Percentiles rank a stretch among this genome's conserved stretches.
Evolutionary conservation across 2,797 vertebrate species (phyloP).

Genomic region (Gadopsis marmoratus): DNA sequence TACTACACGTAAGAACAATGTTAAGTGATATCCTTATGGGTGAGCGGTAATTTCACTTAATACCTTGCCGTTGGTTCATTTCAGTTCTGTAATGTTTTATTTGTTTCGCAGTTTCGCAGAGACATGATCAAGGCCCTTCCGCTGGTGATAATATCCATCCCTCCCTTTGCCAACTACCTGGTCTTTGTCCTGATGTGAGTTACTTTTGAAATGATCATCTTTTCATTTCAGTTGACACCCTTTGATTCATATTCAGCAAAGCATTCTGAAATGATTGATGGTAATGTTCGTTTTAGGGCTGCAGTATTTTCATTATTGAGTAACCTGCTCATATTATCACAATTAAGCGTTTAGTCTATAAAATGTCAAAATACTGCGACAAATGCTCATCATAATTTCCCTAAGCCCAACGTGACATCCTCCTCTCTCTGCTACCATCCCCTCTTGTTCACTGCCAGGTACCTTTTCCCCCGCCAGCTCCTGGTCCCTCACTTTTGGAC

Average conservation of each 20-base stretch:
- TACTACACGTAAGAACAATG: too few species aligned
- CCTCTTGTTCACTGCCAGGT: slow-evolving; percentile 83
- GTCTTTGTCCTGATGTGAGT: slow-evolving; percentile 96
- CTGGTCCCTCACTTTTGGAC: slow-evolving; percentile 95
- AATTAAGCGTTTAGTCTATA: too few species aligned
- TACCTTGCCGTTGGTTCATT: neutral
- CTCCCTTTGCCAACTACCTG: slow-evolving; percentile 96
- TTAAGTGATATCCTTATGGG: neutral
- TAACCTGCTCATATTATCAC: too few species aligned
- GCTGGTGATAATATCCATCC: slow-evolving; percentile 89
- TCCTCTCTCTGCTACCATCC: slow-evolving; percentile 24
- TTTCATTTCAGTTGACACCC: neutral
- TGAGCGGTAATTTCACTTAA: neutral
- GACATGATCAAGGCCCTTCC: slow-evolving; percentile 91
- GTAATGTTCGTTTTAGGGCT: neutral
- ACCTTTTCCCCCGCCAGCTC: slow-evolving; percentile 93
- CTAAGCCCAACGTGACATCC: neutral
- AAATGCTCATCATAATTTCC: too few species aligned
- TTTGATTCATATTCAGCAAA: slow-evolving; percentile 11
- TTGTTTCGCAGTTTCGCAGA: slow-evolving; percentile 87
- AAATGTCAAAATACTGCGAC: too few species aligned
- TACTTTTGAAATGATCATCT: neutral
- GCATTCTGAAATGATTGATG: slow-evolving; percentile 2
- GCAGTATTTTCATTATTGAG: too few species aligned
- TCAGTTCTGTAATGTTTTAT: slow-evolving; percentile 3